phyloP scores from a whole-genome alignment of 2,113 vertebrate genomes.

The Rhegmatorhina hoffmannsi region DNA sequence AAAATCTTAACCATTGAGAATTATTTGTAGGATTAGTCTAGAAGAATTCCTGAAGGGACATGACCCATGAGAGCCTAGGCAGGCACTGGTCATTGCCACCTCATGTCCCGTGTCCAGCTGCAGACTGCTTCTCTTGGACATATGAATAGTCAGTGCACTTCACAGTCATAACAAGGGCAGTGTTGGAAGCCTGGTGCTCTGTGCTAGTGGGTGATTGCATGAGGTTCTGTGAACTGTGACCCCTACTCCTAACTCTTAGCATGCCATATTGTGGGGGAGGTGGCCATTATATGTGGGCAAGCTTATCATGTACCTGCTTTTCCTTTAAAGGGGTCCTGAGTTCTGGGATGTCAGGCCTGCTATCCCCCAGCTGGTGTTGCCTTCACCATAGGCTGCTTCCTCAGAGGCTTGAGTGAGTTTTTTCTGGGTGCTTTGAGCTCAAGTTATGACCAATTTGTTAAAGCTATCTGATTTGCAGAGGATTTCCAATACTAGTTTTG shows the following conservation, averaged over 20 bases:
- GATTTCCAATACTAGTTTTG: neutral
- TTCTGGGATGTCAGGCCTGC: neutral
- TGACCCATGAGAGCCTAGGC: neutral
- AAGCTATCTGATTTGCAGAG: neutral
- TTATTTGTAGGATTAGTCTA: neutral
- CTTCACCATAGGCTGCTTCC: neutral
- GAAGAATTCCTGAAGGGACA: neutral
- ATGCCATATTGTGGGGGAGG: neutral
- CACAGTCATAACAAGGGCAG: neutral
- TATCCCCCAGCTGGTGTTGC: fast-evolving
- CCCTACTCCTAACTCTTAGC: neutral
- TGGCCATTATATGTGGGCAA: neutral
- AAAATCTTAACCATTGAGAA: neutral
- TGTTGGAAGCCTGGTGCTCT: neutral
- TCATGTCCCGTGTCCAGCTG: neutral
- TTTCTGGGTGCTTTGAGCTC: neutral
- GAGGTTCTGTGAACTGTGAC: neutral
- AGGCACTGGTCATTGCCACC: neutral
- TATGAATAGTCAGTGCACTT: neutral
- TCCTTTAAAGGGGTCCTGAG: neutral
- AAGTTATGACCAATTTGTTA: neutral
- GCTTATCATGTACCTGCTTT: neutral
- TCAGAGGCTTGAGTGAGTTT: neutral
- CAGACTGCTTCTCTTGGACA: neutral
- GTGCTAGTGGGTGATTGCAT: neutral